These are phyloP conservation scores for Kradibia gibbosae DNA, from an alignment of 1,140 invertebrate species.

Conservation along the genomic window DNA sequence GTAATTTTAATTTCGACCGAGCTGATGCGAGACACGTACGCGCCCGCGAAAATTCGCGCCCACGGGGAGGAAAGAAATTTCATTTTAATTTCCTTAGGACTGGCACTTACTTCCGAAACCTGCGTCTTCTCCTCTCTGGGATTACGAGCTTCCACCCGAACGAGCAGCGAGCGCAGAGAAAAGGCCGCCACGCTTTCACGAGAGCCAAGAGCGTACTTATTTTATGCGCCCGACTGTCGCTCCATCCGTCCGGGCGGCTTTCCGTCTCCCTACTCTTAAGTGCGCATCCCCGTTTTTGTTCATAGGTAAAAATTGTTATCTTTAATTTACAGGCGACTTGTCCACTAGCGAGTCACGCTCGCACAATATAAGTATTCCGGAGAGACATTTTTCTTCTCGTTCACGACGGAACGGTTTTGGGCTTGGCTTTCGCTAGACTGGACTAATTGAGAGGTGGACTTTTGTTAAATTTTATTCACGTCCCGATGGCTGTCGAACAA, in stretches of 20 bases:
- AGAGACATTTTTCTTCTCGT: not conserved
- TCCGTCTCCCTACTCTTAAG: not conserved
- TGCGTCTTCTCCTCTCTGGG: not conserved
- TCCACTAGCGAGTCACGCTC: not conserved
- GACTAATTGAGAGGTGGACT: too few species aligned
- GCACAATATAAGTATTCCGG: not conserved
- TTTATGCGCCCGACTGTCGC: slow-evolving; percentile 1
- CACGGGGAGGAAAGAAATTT: slow-evolving; percentile 18
- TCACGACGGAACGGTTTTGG: too few species aligned
- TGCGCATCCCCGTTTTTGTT: not conserved
- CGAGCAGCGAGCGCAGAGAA: slow-evolving; percentile 36
- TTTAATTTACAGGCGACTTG: not conserved
- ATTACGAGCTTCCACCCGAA: not conserved
- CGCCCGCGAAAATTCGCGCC: not conserved
- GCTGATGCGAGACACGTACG: not conserved
- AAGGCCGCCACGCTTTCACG: slow-evolving; percentile 45
- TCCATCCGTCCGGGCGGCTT: not conserved
- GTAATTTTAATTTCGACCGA: not conserved
- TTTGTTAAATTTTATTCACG: too few species aligned
- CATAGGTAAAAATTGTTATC: too few species aligned
- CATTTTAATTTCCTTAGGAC: slow-evolving; percentile 4
- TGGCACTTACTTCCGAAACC: slow-evolving; percentile 28
- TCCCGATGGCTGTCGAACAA: too few species aligned
- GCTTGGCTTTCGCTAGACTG: too few species aligned
- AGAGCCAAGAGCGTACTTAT: slow-evolving; percentile 15